phyloP scores from a whole-genome alignment of 2,797 vertebrate genomes.

The Macropodus opercularis region DNA sequence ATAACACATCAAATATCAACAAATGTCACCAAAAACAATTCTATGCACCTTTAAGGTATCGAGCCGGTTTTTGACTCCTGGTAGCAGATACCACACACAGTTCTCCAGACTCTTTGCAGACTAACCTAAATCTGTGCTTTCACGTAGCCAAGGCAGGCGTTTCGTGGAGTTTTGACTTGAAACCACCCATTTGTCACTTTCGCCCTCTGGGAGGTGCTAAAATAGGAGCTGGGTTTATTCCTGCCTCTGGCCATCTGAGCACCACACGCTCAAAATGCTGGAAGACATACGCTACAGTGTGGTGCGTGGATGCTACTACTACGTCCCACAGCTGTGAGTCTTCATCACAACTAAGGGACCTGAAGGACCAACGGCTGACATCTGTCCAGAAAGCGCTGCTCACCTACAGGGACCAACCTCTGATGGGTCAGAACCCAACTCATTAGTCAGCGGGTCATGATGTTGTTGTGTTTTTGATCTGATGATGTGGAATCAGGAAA shows the following conservation, averaged over 20 bases:
- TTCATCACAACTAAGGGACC: too few species aligned
- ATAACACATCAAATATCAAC: not conserved
- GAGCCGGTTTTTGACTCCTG: not conserved
- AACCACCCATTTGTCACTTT: conserved; percentile 10
- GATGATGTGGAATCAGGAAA: too few species aligned
- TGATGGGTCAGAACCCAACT: too few species aligned
- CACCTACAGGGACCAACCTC: too few species aligned
- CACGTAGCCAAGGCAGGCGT: not conserved
- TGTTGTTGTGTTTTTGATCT: too few species aligned
- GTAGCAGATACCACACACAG: not conserved
- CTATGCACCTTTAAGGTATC: not conserved
- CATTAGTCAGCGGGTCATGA: too few species aligned
- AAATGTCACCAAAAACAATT: not conserved
- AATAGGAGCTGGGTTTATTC: conserved; percentile 10
- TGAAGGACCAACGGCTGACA: too few species aligned
- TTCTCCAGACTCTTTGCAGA: not conserved
- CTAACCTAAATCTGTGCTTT: not conserved
- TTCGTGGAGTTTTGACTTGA: conserved; percentile 15
- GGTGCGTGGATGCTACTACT: too few species aligned
- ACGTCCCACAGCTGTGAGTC: too few species aligned
- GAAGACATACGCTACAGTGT: too few species aligned
- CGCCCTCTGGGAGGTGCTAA: conserved; percentile 4
- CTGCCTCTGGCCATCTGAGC: conserved; percentile 1
- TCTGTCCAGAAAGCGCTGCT: too few species aligned
- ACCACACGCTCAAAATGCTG: not conserved